Percentiles rank a stretch among this genome's conserved stretches.
Conservation (phyloP, 2,888 invertebrate genomes). For the Venusia cambrica region DNA sequence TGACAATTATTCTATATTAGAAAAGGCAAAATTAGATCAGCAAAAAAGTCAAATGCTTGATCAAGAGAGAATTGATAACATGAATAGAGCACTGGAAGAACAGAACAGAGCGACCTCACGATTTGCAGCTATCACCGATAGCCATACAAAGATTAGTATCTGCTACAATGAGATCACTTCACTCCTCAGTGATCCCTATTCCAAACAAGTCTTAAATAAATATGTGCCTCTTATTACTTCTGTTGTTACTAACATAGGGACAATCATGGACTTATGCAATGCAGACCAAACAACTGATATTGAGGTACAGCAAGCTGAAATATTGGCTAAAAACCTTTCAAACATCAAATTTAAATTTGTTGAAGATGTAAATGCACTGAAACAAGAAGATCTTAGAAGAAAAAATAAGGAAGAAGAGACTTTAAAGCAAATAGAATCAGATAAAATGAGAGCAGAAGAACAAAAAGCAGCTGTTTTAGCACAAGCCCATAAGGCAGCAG, state of each 20-base stretch:
- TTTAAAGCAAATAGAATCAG: constrained; percentile 45
- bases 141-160: constrained; percentile 78
- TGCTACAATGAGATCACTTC: constrained; percentile 78
- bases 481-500: constrained; percentile 33
- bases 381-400: constrained; percentile 43
- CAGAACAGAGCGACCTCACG: constrained; percentile 66
- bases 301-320: constrained; percentile 80
- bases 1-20: constrained; percentile 69
- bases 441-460: constrained; percentile 51
- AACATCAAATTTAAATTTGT: constrained; percentile 67
- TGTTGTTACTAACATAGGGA: constrained; percentile 63
- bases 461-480: constrained; percentile 35
- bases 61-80: constrained; percentile 66
- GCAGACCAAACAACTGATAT: constrained; percentile 63
- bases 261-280: constrained; percentile 68
- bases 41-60: constrained; percentile 70
- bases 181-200: constrained; percentile 63
- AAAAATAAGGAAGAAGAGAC: constrained; percentile 51
- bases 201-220: constrained; percentile 64
- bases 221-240: constrained; percentile 60
- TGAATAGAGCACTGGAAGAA: constrained; percentile 74
- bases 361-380: constrained; percentile 52
- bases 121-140: constrained; percentile 79
- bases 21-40: constrained; percentile 70
- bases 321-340: constrained; percentile 68